A percentile compares a stretch with the other conserved stretches of the same genome.
phyloP scores from a whole-genome alignment of 2,113 vertebrate species.

The Saimiri boliviensis region DNA sequence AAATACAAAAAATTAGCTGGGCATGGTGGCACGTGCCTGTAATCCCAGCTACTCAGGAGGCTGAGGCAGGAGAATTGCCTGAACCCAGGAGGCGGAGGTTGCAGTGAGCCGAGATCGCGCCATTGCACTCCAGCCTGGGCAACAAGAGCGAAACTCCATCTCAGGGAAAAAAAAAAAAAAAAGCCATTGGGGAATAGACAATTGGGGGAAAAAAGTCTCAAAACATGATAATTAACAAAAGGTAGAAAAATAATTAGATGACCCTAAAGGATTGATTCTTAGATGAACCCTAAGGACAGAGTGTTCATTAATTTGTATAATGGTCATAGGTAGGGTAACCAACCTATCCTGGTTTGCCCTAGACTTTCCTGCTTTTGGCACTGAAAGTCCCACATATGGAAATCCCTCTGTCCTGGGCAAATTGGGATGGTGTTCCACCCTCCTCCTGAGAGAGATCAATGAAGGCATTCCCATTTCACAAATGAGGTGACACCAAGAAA shows the following conservation, averaged over 20 bases:
- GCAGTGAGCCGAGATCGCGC: not conserved
- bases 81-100: not conserved
- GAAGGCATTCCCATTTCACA: not conserved
- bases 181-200: not conserved
- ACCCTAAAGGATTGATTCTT: not conserved
- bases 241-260: conserved; percentile 1
- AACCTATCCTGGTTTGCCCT: not conserved
- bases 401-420: not conserved
- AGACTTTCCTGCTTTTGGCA: not conserved
- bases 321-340: not conserved
- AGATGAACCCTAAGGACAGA: not conserved
- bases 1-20: too few relatives aligned
- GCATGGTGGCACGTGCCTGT: not conserved
- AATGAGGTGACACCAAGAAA: not conserved
- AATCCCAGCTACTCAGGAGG: not conserved
- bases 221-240: conserved; percentile 39
- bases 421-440: not conserved
- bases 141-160: too few relatives aligned
- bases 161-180: too few relatives aligned
- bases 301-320: not conserved
- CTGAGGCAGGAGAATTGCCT: not conserved
- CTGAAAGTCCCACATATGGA: not conserved
- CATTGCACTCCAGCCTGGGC: not conserved
- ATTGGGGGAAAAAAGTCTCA: not conserved
- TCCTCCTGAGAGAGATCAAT: not conserved